A percentile compares a stretch with the other conserved stretches of the same genome.
Conservation (phyloP, 2,797 vertebrate genomes). For the Eptatretus atami region DNA sequence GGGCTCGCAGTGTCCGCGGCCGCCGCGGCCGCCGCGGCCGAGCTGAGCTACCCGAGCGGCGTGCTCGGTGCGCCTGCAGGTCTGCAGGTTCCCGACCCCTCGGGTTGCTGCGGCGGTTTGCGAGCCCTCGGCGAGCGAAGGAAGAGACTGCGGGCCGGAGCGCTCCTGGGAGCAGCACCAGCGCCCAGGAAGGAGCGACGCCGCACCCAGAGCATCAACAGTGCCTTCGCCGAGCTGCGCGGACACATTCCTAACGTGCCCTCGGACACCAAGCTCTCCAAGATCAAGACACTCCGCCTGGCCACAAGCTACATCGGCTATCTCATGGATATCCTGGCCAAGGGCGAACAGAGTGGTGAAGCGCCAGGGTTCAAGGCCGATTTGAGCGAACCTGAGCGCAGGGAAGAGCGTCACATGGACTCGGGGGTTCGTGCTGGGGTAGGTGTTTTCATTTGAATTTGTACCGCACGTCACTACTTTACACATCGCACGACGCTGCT, state of each 20-base stretch:
- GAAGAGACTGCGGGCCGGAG: slow-evolving; percentile 19
- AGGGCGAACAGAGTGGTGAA: slow-evolving; percentile 35
- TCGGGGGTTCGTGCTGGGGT: not conserved
- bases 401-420: slow-evolving; percentile 9
- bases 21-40: not conserved
- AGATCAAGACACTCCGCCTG: slow-evolving; percentile 46
- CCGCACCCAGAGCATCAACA: slow-evolving; percentile 60
- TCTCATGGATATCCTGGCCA: slow-evolving; percentile 58
- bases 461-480: too few relatives aligned
- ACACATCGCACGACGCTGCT: too few relatives aligned
- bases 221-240: slow-evolving; percentile 43
- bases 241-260: slow-evolving; percentile 60
- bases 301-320: slow-evolving; percentile 59
- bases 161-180: slow-evolving; percentile 16
- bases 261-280: slow-evolving; percentile 49
- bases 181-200: slow-evolving; percentile 53
- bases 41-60: not conserved
- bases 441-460: not conserved
- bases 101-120: not conserved
- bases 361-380: slow-evolving; percentile 69
- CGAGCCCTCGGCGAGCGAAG: not conserved
- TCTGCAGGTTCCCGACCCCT: not conserved
- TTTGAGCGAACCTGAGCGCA: slow-evolving; percentile 44
- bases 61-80: not conserved
- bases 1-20: not conserved